Evolutionary conservation across 2,797 vertebrate species (phyloP), one percentile per base, ranked within the genome.

Genomic region (Buceros bicornis): DNA sequence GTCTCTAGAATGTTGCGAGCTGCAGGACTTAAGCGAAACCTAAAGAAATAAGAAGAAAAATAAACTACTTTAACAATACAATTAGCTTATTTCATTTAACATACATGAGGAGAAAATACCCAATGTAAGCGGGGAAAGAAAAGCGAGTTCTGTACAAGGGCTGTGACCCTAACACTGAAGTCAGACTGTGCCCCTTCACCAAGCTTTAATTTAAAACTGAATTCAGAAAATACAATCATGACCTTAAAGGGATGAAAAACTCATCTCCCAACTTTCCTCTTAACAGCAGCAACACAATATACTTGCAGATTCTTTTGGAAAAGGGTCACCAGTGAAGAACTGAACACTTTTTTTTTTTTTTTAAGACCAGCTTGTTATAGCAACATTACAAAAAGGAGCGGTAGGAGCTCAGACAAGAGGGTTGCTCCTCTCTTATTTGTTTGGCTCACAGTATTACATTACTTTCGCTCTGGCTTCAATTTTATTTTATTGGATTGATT

Each of bases 11-110:
- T 99, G 95, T 99, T 98, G 76, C 99, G 98, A 54, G 99, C 99
- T 90, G 99, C 99, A 70, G 99, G 99, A 98, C 99, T 99, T 93
- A 99, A 95, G 42, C 99, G 99, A 87, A 99, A 82, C 89, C 99
- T 99, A 95, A 48, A 96, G 80, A 79, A 82, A 85, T 24, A 1
- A 83, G 29, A 4, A 48, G 18, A 4, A 17, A 84, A 48, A 47
- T 5, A 14, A 61, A n/a, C 14, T 69, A 45, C 51, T 71, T 65
- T 45, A 88, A 72, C 20, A 70, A 3, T 13, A 58, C 69, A 7
- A 60, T 81, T 33, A 69, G 45, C 8, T 83, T 62, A 29, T 56
- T 72, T 76, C 8, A 37, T 47, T 47, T 78, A n/a, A 18, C 6
- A 10, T 42, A 10, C 20, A 40, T 37, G 24, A 50, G 2, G 0